These are phyloP conservation scores for Horisme vitalbata DNA, from an alignment of 2,888 invertebrate genomes.

Conservation along the genomic window DNA sequence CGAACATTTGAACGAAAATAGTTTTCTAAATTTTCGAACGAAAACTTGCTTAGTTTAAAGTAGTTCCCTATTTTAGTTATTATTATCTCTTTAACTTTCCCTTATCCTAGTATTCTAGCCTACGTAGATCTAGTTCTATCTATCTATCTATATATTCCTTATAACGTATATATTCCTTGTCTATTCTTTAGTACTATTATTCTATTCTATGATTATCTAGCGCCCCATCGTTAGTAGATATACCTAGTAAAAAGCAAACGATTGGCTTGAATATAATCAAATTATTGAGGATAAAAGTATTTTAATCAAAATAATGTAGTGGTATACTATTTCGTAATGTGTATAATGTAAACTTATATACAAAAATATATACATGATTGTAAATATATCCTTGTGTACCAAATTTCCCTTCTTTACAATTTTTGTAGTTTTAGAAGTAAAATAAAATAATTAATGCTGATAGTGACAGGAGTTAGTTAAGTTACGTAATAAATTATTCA, in stretches of 20 bases:
- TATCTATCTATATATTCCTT: constrained; percentile 48
- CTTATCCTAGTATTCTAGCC: constrained; percentile 41
- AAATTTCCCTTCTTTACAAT: constrained; percentile 81
- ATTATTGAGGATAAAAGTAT: constrained; percentile 60
- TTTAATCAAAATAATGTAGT: constrained; percentile 77
- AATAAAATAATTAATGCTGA: constrained; percentile 12
- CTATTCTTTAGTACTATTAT: constrained; percentile 47
- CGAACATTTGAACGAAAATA: constrained; percentile 56
- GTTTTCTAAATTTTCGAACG: constrained; percentile 34
- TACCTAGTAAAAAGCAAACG: constrained; percentile 54
- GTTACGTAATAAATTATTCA: constrained; percentile 3
- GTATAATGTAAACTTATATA: constrained; percentile 69
- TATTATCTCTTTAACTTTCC: constrained; percentile 31
- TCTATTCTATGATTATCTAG: constrained; percentile 45
- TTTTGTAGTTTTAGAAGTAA: constrained; percentile 67
- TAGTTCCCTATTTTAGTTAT: constrained; percentile 17
- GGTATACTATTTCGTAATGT: constrained; percentile 60
- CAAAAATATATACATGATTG: constrained; percentile 73
- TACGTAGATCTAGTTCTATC: constrained; percentile 44
- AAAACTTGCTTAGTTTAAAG: constrained; percentile 18
- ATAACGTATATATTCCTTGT: constrained; percentile 51
- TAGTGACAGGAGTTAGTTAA: constrained; percentile 15
- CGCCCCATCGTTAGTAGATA: constrained; percentile 50
- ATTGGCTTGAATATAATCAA: constrained; percentile 58
- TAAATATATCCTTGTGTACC: constrained; percentile 74